Evolutionary conservation across 1,140 invertebrate genomes (phyloP).

Genomic region (Drosophila burlai): DNA sequence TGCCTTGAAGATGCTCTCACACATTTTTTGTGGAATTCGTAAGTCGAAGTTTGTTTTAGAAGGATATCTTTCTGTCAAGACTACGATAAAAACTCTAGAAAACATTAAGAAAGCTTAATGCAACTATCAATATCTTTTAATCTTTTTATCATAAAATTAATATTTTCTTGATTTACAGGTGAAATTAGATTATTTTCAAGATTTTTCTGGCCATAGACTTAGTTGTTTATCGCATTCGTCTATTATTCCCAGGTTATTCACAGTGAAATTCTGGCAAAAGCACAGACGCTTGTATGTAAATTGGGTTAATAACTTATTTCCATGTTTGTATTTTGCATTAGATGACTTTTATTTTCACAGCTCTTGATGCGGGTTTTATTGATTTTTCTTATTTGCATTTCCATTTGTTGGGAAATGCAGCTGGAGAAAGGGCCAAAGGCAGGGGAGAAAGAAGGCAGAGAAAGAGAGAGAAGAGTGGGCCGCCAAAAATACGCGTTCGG

Average conservation of each 20-base stretch:
- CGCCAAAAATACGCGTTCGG: conserved; percentile 55
- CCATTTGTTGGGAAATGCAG: conserved; percentile 40
- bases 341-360: conserved; percentile 64
- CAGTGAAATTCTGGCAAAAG: conserved; percentile 1
- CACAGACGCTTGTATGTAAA: conserved; percentile 46
- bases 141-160: neutral
- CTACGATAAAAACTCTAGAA: no score
- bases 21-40: neutral
- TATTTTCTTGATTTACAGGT: neutral
- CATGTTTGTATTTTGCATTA: conserved; percentile 59
- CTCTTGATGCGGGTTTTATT: conserved; percentile 59
- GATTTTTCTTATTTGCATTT: conserved; percentile 75
- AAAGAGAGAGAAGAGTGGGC: conserved; percentile 30
- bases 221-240: neutral
- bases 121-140: no score
- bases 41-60: neutral
- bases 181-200: neutral
- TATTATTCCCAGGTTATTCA: conserved; percentile 8
- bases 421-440: conserved; percentile 2
- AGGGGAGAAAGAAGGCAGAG: conserved; percentile 1
- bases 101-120: no score
- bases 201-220: neutral
- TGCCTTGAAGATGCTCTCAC: conserved; percentile 11
- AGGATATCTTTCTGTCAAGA: neutral
- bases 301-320: conserved; percentile 75